Percentiles rank a stretch among this genome's conserved stretches.
phyloP scores from a whole-genome alignment of 1,140 invertebrate species.

The Bombus vancouverensis region DNA sequence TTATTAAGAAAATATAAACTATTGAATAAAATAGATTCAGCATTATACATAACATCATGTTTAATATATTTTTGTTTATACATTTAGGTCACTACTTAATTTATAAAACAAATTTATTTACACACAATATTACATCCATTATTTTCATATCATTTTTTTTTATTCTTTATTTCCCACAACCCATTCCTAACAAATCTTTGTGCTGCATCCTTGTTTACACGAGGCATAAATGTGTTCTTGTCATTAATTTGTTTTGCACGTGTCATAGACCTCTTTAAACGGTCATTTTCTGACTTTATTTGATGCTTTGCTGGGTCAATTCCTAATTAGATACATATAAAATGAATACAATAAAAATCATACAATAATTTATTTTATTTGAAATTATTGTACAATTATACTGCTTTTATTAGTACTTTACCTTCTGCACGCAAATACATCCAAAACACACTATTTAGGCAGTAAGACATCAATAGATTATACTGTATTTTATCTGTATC shows the following conservation, averaged over 20 bases:
- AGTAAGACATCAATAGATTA: slow-evolving; percentile 81
- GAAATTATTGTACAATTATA: neutral
- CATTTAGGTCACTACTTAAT: neutral
- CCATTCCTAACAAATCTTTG: slow-evolving; percentile 80
- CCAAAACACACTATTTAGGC: slow-evolving; percentile 82
- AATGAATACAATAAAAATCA: neutral
- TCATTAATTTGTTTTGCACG: slow-evolving; percentile 80
- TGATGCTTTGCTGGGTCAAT: slow-evolving; percentile 74
- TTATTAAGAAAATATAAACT: neutral
- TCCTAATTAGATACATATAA: slow-evolving; percentile 64
- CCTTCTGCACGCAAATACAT: slow-evolving; percentile 81
- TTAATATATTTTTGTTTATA: neutral
- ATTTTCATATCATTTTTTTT: slow-evolving; percentile 14
- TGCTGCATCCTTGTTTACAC: slow-evolving; percentile 77
- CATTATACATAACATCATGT: neutral
- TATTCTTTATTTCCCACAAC: slow-evolving; percentile 75
- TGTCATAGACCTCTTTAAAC: slow-evolving; percentile 78
- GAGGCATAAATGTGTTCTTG: slow-evolving; percentile 77
- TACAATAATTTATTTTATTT: slow-evolving; percentile 3
- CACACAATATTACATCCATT: neutral
- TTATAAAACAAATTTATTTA: neutral
- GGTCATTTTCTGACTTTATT: slow-evolving; percentile 79
- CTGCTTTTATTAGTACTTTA: slow-evolving; percentile 18
- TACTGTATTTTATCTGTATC: slow-evolving; percentile 80
- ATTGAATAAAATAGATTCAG: neutral